phyloP scores from a whole-genome alignment of 2,113 vertebrate genomes.

The Atrichornis clamosus region DNA sequence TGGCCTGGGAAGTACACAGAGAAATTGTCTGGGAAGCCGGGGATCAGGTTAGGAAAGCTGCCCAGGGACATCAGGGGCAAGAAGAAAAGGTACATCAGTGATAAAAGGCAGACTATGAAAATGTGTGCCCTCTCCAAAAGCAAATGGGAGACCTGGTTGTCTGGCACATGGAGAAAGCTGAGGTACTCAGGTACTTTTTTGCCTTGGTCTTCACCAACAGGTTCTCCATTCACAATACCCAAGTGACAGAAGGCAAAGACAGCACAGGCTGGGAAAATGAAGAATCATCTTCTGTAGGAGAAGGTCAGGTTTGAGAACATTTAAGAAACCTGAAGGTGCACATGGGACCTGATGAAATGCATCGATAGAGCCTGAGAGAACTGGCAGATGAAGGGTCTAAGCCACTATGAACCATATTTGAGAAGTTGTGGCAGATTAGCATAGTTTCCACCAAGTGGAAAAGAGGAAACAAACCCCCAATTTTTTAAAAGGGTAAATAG shows the following conservation, averaged over 20 bases:
- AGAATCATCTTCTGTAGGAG: not conserved
- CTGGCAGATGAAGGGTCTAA: not conserved
- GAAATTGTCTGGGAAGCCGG: not conserved
- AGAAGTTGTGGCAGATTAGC: accelerated
- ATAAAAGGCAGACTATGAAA: not conserved
- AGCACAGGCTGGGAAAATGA: not conserved
- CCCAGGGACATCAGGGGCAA: not conserved
- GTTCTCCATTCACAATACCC: not conserved
- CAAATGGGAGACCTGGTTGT: not conserved
- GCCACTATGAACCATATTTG: too few relatives aligned
- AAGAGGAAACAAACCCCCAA: accelerated
- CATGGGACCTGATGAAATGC: not conserved
- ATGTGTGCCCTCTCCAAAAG: not conserved
- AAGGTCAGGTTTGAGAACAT: not conserved
- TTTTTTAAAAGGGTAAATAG: not conserved
- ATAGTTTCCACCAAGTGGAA: not conserved
- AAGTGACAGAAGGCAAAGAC: not conserved
- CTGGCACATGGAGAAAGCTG: not conserved
- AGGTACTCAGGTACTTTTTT: not conserved
- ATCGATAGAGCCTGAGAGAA: not conserved
- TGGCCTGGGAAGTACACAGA: not conserved
- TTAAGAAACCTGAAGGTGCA: not conserved
- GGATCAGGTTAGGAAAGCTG: not conserved
- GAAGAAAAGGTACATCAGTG: not conserved
- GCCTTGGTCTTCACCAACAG: not conserved